Base-by-base conservation (phyloP, 2,797 vertebrate species). In the Chloroceryle inda region DNA sequence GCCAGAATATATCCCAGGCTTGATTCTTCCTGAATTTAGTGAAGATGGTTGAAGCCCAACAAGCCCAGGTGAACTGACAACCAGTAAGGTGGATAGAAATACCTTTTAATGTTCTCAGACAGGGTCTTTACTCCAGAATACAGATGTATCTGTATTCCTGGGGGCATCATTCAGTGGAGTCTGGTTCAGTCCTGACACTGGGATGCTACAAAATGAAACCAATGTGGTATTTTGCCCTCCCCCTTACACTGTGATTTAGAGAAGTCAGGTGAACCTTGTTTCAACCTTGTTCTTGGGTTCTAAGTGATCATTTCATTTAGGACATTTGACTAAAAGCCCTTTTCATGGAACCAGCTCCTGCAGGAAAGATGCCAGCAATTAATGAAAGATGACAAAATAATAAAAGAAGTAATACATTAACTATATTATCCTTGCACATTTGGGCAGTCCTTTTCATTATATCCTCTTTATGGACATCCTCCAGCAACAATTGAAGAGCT, bases 381-480 rank as follows among this genome's bases (percentile, higher is more conserved):
- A 98, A 98, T 97, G 98, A 98, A 97, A 98, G 97, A 98, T 98
- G 97, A 97, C 97, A 97, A 97, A 98, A 97, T 97, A 98, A 98
- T 98, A 98, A 98, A 98, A 98, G 98, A 90, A 97, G 97, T 95
- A 97, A 98, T 98, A 98, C 98, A 98, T 98, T 98, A 98, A 96
- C 96, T 95, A 76, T 97, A 97, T 97, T 97, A 97, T 96, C 94
- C 96, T 91, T 97, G 94, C 93, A 92, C 98, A 97, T 94, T 97
- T 88, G 96, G 97, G 93, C 97, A 96, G 94, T 94, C 83, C 91
- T 97, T 98, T 97, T 92, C 98, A 97, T 98, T 97, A 97, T 96
- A 97, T 95, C 96, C 97, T 97, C 98, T 95, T 97, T 96, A 97
- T 95, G 96, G 97, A 97, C 95, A 77, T 78, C 76, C 97, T 98